phyloP scores from a whole-genome alignment of 2,888 invertebrate genomes.

The Chymomyza fuscimana region DNA sequence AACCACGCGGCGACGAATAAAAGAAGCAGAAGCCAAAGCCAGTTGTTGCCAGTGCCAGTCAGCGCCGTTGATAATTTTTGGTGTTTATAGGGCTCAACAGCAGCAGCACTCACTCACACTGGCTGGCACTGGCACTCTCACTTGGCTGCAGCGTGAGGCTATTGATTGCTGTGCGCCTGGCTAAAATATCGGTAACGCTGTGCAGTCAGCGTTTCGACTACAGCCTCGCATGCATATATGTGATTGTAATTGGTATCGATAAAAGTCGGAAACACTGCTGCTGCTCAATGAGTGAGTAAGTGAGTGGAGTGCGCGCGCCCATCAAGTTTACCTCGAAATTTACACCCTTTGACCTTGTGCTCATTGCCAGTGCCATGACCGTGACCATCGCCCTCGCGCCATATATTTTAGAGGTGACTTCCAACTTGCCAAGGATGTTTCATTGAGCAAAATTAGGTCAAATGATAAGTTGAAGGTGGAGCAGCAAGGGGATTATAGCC shows the following conservation, averaged over 20 bases:
- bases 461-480: conserved; percentile 19
- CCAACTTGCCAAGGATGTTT: conserved; percentile 35
- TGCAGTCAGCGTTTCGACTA: conserved; percentile 59
- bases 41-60: conserved; percentile 27
- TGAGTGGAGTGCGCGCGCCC: not conserved
- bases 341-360: conserved; percentile 19
- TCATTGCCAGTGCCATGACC: conserved; percentile 13
- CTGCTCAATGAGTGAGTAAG: not conserved
- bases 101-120: too few species aligned
- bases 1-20: conserved; percentile 51
- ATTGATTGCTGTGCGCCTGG: conserved; percentile 66
- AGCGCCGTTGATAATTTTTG: not conserved
- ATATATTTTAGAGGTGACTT: not conserved
- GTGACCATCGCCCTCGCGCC: conserved; percentile 7
- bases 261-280: conserved; percentile 31
- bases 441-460: conserved; percentile 9
- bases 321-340: not conserved
- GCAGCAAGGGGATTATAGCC: conserved; percentile 13
- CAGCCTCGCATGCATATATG: conserved; percentile 15
- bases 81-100: not conserved
- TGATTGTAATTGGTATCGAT: conserved; percentile 60
- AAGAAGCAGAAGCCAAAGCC: conserved; percentile 64
- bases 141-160: conserved; percentile 35
- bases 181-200: conserved; percentile 79
- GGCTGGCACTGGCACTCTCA: too few species aligned